Conservation (phyloP, 2,797 vertebrate genomes). For the Monodelphis domestica region DNA sequence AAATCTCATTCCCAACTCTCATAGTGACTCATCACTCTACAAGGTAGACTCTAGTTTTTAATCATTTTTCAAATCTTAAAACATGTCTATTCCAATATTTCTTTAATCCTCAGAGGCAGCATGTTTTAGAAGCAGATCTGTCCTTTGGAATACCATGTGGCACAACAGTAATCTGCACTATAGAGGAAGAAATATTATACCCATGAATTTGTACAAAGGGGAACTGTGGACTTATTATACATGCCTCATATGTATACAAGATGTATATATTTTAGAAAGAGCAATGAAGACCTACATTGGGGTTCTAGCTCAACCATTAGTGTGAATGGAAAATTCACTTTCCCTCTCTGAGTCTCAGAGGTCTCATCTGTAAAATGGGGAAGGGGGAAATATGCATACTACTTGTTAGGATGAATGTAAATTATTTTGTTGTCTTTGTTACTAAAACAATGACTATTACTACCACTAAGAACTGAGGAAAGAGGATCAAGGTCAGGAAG, state of each 20-base stretch:
- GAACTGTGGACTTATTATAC: too few relatives aligned
- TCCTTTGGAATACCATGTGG: not conserved
- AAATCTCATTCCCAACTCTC: slow-evolving; percentile 42
- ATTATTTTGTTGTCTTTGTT: not conserved
- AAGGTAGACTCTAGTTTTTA: slow-evolving; percentile 54
- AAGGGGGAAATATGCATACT: not conserved
- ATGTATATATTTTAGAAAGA: not conserved
- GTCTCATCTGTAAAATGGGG: not conserved
- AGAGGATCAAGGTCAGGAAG: not conserved
- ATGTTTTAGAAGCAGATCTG: not conserved
- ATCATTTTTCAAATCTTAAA: slow-evolving; percentile 52
- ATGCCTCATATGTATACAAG: not conserved
- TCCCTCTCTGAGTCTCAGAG: not conserved
- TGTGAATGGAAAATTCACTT: not conserved
- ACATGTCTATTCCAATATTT: slow-evolving; percentile 46
- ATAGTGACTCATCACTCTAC: not conserved
- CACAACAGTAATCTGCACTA: not conserved
- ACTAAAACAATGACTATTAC: not conserved
- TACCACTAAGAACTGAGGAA: not conserved
- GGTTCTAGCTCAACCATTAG: not conserved
- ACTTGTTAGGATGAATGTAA: not conserved
- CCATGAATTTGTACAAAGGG: not conserved
- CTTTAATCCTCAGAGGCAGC: slow-evolving; percentile 13
- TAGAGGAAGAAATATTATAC: not conserved
- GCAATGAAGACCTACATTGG: not conserved